Conservation (phyloP, 2,888 invertebrate genomes). For the Amiota minor region DNA sequence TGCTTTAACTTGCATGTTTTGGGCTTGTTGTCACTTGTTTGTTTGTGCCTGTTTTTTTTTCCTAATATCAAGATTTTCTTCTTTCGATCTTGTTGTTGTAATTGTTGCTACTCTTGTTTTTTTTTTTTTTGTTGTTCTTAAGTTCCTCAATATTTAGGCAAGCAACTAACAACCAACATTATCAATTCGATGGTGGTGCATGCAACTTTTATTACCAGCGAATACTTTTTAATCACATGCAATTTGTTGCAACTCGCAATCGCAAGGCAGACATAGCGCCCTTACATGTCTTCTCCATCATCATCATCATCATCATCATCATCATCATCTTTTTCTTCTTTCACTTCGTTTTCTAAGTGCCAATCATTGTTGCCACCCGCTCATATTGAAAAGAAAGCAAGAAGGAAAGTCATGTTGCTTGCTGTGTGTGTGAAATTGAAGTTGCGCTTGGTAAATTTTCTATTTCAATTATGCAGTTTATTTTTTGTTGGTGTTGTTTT, state of each 20-base stretch:
- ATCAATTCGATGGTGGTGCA: conserved; percentile 38
- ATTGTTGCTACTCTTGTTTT: neutral
- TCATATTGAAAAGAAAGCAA: neutral
- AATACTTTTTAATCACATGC: conserved; percentile 63
- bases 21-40: neutral
- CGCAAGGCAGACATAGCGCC: neutral
- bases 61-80: neutral
- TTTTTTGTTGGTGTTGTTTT: neutral
- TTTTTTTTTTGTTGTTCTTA: neutral
- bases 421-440: too few species aligned
- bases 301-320: too few species aligned
- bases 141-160: neutral
- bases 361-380: too few species aligned
- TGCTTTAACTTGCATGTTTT: conserved; percentile 8
- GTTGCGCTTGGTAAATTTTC: too few species aligned
- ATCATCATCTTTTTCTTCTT: too few species aligned
- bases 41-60: neutral
- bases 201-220: conserved; percentile 65
- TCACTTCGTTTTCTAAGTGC: too few species aligned
- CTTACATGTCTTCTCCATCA: too few species aligned
- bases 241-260: conserved; percentile 51
- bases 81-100: neutral
- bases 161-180: neutral
- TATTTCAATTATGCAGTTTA: neutral
- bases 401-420: too few species aligned